Base-by-base conservation (phyloP, 1,140 invertebrate genomes). In the Bombus pyrosoma region DNA sequence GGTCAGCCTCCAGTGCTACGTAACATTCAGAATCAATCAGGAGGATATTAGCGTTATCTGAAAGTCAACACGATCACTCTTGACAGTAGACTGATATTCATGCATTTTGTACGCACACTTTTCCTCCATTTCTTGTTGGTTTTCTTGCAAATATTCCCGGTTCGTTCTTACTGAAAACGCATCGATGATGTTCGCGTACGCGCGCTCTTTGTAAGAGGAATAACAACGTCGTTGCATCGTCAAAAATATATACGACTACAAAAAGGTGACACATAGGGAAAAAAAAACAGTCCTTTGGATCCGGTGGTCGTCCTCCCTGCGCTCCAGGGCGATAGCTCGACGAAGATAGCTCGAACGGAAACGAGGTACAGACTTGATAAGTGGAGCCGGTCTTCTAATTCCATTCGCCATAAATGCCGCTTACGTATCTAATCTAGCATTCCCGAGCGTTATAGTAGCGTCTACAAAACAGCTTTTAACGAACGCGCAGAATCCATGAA, bases 371-470 rank as follows among this genome's bases (percentile, higher is more conserved):
- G 66, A 71, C 28, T 81, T 81, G 91, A 92, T 91, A 91, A 91
- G 79, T 81, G 78, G 78, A 79, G 73, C 81, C 86, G 83, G 81
- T 92, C 87, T 88, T 89, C 85, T 91, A 91, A 92, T 92, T 91
- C 82, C 82, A 89, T 85, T 89, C 83, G 86, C 83, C 90, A 89
- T 90, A 90, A 92, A 92, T 85, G 88, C 86, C 71, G 86, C 91
- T 92, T 91, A 89, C 90, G 83, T 91, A 92, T 92, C 91, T 92
- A 92, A 92, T 92, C 91, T 89, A 85, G 78, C 87, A 90, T 92
- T 89, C 86, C 18, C 74, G 71, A 73, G 71, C 71, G 71, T 68
- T 76, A 83, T 72, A 85, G 62, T 41, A 84, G 53, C 85, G 85
- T 87, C 83, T 83, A 83, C 73, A 80, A 84, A 91, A 91, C 79